These are phyloP conservation scores for Cervus canadensis DNA, from an alignment of 2,113 vertebrate species.

Conservation along the genomic window DNA sequence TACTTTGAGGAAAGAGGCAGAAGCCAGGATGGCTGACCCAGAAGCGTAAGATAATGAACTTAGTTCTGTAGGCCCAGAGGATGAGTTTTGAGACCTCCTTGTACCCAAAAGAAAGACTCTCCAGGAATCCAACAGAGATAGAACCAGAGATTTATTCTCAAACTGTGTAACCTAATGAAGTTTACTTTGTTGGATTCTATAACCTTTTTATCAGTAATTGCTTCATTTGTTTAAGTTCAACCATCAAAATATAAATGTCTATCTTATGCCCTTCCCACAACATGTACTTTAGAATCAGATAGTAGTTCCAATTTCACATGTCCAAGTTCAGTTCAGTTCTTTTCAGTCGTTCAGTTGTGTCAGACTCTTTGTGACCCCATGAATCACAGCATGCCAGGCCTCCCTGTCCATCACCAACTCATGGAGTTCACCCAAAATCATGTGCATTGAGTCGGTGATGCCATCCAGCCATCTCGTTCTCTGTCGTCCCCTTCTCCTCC, in stretches of 20 bases:
- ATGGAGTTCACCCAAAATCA: no score
- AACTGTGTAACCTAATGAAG: background rate
- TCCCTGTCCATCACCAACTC: no score
- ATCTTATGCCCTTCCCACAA: background rate
- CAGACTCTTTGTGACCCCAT: no score
- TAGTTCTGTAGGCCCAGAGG: background rate
- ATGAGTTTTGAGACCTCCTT: background rate
- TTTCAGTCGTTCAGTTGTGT: no score
- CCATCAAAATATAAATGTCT: background rate
- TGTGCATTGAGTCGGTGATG: no score
- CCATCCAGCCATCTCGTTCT: no score
- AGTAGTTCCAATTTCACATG: background rate
- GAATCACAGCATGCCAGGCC: no score
- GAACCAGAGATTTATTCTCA: background rate
- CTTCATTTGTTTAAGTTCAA: background rate
- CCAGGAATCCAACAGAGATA: background rate
- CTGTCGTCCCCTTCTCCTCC: no score
- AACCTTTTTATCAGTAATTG: background rate
- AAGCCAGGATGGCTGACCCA: background rate
- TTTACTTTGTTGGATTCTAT: background rate
- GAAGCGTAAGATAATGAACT: background rate
- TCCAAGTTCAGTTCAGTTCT: background rate
- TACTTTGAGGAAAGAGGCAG: background rate
- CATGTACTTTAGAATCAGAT: background rate
- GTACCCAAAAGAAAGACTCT: background rate